Evolutionary conservation across 2,888 invertebrate genomes (phyloP).

Genomic region (Halictus ligatus): DNA sequence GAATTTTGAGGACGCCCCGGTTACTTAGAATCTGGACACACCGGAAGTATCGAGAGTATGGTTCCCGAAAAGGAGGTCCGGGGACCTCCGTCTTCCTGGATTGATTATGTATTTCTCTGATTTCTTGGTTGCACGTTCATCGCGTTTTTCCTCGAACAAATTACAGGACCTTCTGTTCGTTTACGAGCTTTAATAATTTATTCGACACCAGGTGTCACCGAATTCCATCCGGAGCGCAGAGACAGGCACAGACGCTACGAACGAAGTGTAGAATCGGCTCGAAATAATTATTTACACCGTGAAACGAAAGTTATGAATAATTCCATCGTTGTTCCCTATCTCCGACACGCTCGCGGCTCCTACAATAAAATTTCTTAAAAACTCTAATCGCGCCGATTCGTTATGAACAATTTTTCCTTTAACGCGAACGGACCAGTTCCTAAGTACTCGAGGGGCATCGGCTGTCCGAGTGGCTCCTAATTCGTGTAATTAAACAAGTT

Average conservation of each 20-base stretch:
- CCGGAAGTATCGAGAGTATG: slow-evolving; percentile 2
- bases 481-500: slow-evolving; percentile 71
- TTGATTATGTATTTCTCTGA: slow-evolving; percentile 82
- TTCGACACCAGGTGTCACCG: neutral
- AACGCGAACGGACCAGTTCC: slow-evolving; percentile 72
- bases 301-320: neutral
- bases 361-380: neutral
- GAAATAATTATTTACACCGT: neutral
- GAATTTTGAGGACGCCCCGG: slow-evolving; percentile 73
- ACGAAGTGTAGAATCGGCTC: neutral
- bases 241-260: neutral
- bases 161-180: neutral
- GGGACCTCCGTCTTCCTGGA: slow-evolving; percentile 45
- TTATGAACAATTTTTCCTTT: neutral
- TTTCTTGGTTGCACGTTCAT: slow-evolving; percentile 78
- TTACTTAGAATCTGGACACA: slow-evolving; percentile 73
- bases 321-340: neutral
- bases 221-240: neutral
- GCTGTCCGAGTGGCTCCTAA: slow-evolving; percentile 69
- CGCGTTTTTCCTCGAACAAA: slow-evolving; percentile 20
- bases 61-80: slow-evolving; percentile 12
- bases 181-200: neutral
- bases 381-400: neutral
- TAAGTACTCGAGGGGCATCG: slow-evolving; percentile 72
- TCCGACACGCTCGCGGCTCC: neutral